Conservation (phyloP, 2,113 vertebrate genomes). For the Lophochroa leadbeateri region DNA sequence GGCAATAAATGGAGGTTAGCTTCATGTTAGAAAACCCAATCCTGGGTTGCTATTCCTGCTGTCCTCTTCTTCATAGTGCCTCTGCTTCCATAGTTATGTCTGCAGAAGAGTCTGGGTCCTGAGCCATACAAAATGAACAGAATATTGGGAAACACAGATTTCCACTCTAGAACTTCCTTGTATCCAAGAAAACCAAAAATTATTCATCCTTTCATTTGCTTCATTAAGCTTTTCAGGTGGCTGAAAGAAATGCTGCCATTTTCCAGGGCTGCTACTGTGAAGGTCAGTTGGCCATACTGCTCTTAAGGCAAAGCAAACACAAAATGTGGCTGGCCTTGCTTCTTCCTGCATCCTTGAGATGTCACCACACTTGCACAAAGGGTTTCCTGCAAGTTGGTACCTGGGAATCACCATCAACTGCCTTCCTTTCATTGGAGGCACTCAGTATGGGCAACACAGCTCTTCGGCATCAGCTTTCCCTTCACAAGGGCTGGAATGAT, state of each 20-base stretch:
- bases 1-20: not conserved
- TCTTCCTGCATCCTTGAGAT: not conserved
- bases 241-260: not conserved
- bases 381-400: not conserved
- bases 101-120: not conserved
- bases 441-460: fast-evolving
- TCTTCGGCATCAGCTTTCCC: not conserved
- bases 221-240: not conserved
- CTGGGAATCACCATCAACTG: too few species aligned
- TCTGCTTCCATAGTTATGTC: not conserved
- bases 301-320: not conserved
- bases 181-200: not conserved
- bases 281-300: not conserved
- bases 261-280: not conserved
- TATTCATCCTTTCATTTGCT: not conserved
- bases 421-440: not conserved
- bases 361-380: not conserved
- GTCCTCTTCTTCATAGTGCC: not conserved
- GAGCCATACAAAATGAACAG: not conserved
- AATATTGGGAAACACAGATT: not conserved
- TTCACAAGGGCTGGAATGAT: fast-evolving
- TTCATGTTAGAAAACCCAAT: not conserved
- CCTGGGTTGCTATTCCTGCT: not conserved
- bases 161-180: not conserved
- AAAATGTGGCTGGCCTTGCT: not conserved